A percentile compares a stretch with the other conserved stretches of the same genome.
phyloP scores from a whole-genome alignment of 2,797 vertebrate genomes.

The Balearica regulorum region DNA sequence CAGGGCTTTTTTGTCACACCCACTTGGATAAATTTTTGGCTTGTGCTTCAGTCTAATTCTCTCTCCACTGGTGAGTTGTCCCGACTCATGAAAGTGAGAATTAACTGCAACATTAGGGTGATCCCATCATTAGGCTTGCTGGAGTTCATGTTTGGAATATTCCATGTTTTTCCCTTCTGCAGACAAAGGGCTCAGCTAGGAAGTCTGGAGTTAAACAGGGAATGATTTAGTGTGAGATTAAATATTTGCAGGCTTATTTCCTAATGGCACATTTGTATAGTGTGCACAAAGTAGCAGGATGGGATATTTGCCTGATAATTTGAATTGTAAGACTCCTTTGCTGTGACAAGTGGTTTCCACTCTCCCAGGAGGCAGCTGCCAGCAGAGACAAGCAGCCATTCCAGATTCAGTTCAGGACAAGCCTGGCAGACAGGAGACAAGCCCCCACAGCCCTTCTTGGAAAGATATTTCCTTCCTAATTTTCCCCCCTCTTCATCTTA shows the following conservation, averaged over 20 bases:
- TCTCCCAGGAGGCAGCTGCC: not conserved
- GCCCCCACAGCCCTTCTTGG: not conserved
- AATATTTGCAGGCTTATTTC: not conserved
- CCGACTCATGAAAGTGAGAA: not conserved
- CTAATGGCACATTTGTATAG: not conserved
- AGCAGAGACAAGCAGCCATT: not conserved
- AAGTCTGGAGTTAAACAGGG: not conserved
- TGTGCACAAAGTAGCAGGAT: not conserved
- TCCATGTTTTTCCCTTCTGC: not conserved
- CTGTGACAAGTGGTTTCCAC: not conserved
- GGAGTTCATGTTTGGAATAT: not conserved
- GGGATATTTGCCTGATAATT: not conserved
- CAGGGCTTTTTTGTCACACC: not conserved
- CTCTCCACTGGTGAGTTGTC: not conserved
- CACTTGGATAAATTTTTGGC: not conserved
- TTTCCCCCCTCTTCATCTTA: not conserved
- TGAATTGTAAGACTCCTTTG: not conserved
- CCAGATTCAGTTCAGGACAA: not conserved
- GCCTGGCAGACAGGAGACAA: not conserved
- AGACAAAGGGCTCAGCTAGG: not conserved
- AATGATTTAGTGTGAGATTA: not conserved
- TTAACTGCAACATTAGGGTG: not conserved
- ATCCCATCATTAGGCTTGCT: not conserved
- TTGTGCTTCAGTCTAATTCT: not conserved
- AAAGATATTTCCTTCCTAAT: not conserved